A percentile compares a stretch with the other conserved stretches of the same genome.
Conservation (phyloP, 2,888 invertebrate species). For the Julus scanicus region DNA sequence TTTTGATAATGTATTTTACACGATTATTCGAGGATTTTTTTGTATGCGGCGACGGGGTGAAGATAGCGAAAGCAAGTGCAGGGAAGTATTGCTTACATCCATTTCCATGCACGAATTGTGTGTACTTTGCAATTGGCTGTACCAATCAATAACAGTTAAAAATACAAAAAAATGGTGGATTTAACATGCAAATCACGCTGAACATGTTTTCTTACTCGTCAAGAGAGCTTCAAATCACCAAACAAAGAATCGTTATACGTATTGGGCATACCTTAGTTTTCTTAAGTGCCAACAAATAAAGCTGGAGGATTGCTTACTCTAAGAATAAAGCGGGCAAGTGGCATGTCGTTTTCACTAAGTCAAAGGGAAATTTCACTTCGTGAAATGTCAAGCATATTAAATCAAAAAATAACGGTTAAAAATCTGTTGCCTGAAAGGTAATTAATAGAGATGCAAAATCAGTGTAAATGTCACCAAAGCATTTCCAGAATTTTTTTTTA, state of each 20-base stretch:
- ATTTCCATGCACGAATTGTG: conserved; percentile 20
- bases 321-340: not conserved
- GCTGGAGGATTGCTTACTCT: conserved; percentile 16
- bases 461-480: too few species aligned
- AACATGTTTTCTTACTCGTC: conserved; percentile 37
- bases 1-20: not conserved
- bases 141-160: conserved; percentile 23
- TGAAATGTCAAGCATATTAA: not conserved
- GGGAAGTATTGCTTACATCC: conserved; percentile 40
- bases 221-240: conserved; percentile 34
- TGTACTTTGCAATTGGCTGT: conserved; percentile 28
- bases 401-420: not conserved
- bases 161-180: not conserved
- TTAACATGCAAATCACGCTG: conserved; percentile 28
- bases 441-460: too few species aligned
- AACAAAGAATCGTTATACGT: not conserved
- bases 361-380: not conserved
- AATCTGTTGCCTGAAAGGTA: too few species aligned
- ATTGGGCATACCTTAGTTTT: not conserved
- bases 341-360: not conserved
- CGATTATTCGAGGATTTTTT: not conserved
- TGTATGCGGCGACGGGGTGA: not conserved
- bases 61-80: not conserved
- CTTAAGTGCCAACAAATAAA: conserved; percentile 36
- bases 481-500: too few species aligned